Conservation (phyloP, 2,113 vertebrate genomes). For the Anoura caudifer region DNA sequence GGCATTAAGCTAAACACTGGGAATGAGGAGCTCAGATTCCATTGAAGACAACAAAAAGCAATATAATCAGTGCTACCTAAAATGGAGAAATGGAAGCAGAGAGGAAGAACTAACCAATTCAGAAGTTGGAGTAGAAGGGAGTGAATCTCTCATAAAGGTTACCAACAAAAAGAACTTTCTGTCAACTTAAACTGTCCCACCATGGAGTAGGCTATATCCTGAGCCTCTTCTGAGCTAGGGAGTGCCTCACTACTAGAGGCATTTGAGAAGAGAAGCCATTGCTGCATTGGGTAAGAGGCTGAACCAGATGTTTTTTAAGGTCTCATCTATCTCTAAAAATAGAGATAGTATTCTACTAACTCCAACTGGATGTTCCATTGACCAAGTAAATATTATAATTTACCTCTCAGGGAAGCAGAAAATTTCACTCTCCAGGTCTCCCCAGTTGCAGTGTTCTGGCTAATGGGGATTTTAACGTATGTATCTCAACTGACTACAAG, state of each 20-base stretch:
- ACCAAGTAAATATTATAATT: slow-evolving; percentile 7
- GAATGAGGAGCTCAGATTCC: neutral
- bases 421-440: neutral
- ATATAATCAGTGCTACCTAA: neutral
- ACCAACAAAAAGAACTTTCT: slow-evolving; percentile 17
- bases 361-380: neutral
- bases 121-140: neutral
- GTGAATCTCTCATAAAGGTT: neutral
- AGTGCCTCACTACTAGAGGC: neutral
- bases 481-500: neutral
- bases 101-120: neutral
- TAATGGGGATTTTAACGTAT: slow-evolving; percentile 24
- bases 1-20: neutral
- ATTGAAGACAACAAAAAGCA: neutral
- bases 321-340: neutral
- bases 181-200: neutral
- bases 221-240: neutral
- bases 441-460: neutral
- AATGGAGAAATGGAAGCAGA: neutral
- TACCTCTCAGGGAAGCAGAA: slow-evolving; percentile 25
- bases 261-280: neutral
- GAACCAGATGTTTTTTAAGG: neutral
- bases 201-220: neutral
- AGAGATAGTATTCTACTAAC: neutral
- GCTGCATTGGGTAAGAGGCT: neutral